Conservation (phyloP, 2,113 vertebrate species). For the Hemichromis elongatus region DNA sequence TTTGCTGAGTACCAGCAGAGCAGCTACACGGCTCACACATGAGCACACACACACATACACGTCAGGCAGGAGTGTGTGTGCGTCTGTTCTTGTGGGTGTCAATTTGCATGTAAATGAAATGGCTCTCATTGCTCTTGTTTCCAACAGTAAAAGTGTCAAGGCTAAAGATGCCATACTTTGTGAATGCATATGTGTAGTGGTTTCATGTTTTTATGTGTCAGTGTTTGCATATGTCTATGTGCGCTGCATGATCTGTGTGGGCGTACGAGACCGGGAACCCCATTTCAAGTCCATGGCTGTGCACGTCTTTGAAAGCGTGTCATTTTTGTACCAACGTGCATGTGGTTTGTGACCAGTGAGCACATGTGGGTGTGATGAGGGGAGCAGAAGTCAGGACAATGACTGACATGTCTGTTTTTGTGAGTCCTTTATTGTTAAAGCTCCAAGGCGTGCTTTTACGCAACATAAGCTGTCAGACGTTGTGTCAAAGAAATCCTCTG, state of each 20-base stretch:
- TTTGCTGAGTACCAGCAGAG: constrained; percentile 18
- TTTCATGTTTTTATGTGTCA: background rate
- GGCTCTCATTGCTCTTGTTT: constrained; percentile 41
- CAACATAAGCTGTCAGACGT: constrained; percentile 21
- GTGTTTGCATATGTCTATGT: background rate
- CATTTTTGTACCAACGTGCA: background rate
- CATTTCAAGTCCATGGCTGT: background rate
- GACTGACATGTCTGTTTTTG: constrained; percentile 3
- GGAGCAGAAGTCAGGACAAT: background rate
- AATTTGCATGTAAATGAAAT: constrained; percentile 64
- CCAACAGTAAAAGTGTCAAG: constrained; percentile 30
- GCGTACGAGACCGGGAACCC: background rate
- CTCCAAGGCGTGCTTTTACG: background rate
- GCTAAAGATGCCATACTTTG: constrained; percentile 14
- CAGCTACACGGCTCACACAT: background rate
- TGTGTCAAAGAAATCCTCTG: background rate
- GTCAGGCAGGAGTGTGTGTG: background rate
- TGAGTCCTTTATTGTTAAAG: constrained; percentile 11
- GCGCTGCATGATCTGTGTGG: background rate
- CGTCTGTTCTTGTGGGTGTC: constrained; percentile 51
- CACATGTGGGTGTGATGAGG: background rate
- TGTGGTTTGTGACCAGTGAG: background rate
- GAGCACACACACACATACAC: background rate
- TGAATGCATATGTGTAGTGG: background rate
- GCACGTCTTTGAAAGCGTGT: background rate